Evolutionary conservation across 2,113 vertebrate genomes (phyloP).

Genomic region (Centropus unirufus): DNA sequence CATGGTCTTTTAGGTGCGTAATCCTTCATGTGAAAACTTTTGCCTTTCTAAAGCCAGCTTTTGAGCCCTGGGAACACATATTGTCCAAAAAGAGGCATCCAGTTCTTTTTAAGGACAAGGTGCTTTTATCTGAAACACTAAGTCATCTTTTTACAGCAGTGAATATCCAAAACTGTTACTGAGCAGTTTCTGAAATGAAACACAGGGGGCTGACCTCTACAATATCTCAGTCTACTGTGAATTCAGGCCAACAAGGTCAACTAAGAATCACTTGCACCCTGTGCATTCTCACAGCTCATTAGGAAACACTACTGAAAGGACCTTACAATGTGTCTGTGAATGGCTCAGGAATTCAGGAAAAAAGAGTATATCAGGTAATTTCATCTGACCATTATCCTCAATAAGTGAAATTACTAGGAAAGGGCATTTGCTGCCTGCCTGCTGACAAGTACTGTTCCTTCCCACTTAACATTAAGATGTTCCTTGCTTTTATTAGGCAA

Average conservation of each 20-base stretch:
- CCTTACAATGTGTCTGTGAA: neutral
- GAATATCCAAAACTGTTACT: constrained; percentile 4
- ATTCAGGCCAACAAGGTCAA: neutral
- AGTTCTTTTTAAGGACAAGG: constrained; percentile 41
- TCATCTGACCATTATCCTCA: neutral
- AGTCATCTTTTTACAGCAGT: constrained; percentile 11
- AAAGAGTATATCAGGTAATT: neutral
- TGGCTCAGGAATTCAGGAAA: neutral
- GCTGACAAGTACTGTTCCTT: neutral
- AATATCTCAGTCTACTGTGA: neutral
- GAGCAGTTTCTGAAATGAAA: constrained; percentile 56
- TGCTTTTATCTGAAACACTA: constrained; percentile 28
- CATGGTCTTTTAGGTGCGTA: neutral
- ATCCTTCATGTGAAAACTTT: constrained; percentile 23
- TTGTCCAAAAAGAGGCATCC: neutral
- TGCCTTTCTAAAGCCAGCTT: neutral
- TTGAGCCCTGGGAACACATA: constrained; percentile 1
- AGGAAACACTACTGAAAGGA: neutral
- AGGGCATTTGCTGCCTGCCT: neutral
- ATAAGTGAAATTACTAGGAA: neutral
- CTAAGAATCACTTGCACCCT: constrained; percentile 1
- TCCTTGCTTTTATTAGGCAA: neutral
- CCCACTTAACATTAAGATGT: neutral
- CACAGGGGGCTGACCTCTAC: constrained; percentile 45
- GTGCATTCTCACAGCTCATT: neutral